Percentiles rank a stretch among this genome's conserved stretches.
Conservation (phyloP, 1,140 invertebrate species). For the Formica selysi region DNA sequence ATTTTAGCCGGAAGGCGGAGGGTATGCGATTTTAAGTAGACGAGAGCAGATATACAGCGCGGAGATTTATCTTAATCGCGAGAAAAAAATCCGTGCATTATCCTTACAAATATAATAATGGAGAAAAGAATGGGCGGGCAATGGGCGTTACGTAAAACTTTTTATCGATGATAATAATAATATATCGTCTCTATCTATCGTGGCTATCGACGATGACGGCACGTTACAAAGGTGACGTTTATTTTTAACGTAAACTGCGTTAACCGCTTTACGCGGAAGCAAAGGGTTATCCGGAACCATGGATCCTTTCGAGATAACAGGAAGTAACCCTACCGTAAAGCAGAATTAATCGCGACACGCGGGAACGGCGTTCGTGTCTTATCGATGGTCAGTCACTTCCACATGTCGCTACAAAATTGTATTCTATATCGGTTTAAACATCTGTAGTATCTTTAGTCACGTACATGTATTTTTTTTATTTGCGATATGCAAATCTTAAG, state of each 20-base stretch:
- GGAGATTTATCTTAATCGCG: conserved; percentile 39
- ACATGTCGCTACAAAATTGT: conserved; percentile 17
- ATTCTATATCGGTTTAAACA: background rate
- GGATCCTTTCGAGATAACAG: conserved; percentile 27
- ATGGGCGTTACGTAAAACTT: conserved; percentile 44
- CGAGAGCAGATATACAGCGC: background rate
- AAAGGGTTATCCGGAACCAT: conserved; percentile 53
- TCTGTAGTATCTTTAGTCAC: background rate
- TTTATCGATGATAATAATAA: conserved; percentile 25
- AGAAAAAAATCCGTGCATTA: background rate
- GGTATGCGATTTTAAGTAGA: conserved; percentile 15
- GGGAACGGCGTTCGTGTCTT: conserved; percentile 34
- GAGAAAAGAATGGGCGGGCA: background rate
- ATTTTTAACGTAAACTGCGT: conserved; percentile 48
- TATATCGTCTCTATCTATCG: conserved; percentile 6
- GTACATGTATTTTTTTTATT: background rate
- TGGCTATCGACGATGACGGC: background rate
- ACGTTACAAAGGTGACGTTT: conserved; percentile 53
- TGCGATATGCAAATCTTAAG: background rate
- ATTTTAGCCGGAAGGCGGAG: background rate
- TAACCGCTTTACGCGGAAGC: conserved; percentile 54
- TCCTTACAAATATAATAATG: conserved; percentile 10
- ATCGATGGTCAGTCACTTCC: conserved; percentile 27
- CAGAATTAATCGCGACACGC: conserved; percentile 56
- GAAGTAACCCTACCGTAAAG: conserved; percentile 35